Base-by-base conservation (phyloP, 1,140 invertebrate genomes). In the Lineus longissimus region DNA sequence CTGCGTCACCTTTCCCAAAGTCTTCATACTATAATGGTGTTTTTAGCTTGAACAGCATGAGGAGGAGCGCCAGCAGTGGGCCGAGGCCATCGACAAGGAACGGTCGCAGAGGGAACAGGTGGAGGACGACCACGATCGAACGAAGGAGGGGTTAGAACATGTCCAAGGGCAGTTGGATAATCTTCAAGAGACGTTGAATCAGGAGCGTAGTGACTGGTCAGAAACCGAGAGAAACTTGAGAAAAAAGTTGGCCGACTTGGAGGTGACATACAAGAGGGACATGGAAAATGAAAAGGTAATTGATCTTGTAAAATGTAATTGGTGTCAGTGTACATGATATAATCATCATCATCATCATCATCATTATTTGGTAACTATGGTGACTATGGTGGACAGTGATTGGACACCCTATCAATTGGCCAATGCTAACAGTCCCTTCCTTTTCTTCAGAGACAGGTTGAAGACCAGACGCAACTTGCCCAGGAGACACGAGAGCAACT, bases 131-230 rank as follows among this genome's bases (percentile, higher is more conserved):
- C 19, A 25, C 7, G 55, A 57, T 25, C 19, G 55, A n/a, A 9
- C 55, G 22, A 7, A 13, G 22, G 29, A 57, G 55, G 55, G 55
- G n/a, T n/a, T 22, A n/a, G 55, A 57, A 9, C 55, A 57, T 57
- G 55, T 57, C 22, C 17, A 22, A 7, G 29, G 6, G n/a, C 55
- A 57, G 29, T 30, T 57, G 29, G 55, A 57, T 22, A 31, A n/a
- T 30, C 55, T 57, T 23, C 55, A 57, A 25, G n/a, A 23, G 9
- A 57, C 55, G 11, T 30, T 57, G 55, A 27, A 57, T 57, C 62
- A 77, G 74, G 74, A 78, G 45, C 71, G 74, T 62, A 72, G 73
- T 62, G 66, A 70, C 19, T 78, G 72, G 70, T 70, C 68, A 33
- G 66, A 66, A 57, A 63, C 72, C 59, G 76, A 77, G 56, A 69